Percentiles rank a stretch among this genome's conserved stretches.
These are phyloP conservation scores for Drosophila formosana DNA, from an alignment of 2,888 invertebrate species.

Conservation along the genomic window DNA sequence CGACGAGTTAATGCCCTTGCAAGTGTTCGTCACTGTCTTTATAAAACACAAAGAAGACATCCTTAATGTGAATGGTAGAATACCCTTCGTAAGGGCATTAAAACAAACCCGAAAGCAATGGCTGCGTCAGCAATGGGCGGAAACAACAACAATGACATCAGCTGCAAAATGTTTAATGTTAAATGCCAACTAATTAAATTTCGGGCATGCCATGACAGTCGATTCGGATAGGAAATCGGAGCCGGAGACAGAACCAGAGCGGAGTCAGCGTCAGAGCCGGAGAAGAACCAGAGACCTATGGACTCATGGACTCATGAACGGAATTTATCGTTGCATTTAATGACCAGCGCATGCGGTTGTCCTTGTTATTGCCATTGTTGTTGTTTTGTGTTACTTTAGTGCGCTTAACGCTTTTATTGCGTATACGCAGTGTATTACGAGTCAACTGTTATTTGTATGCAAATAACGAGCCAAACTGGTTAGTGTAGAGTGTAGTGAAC, in stretches of 20 bases:
- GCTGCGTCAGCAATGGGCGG: slow-evolving; percentile 37
- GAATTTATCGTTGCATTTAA: slow-evolving; percentile 77
- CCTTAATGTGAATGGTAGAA: neutral
- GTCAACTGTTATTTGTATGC: slow-evolving; percentile 55
- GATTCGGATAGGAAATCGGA: slow-evolving; percentile 35
- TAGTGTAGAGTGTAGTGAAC: slow-evolving; percentile 20
- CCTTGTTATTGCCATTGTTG: slow-evolving; percentile 40
- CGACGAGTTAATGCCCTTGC: slow-evolving; percentile 7
- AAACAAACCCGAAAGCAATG: slow-evolving; percentile 1
- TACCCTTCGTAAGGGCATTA: slow-evolving; percentile 1
- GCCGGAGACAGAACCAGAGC: neutral
- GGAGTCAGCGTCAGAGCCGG: neutral
- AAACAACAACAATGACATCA: slow-evolving; percentile 41
- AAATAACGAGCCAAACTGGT: slow-evolving; percentile 42
- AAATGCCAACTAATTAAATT: slow-evolving; percentile 79
- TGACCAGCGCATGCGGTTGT: slow-evolving; percentile 66
- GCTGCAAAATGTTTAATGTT: slow-evolving; percentile 67
- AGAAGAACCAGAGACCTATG: slow-evolving; percentile 10
- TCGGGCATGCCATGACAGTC: slow-evolving; percentile 62
- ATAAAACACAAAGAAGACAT: neutral
- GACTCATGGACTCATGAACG: slow-evolving; percentile 19
- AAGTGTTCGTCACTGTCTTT: neutral
- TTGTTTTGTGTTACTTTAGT: slow-evolving; percentile 33
- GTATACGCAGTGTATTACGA: slow-evolving; percentile 71
- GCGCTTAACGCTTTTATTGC: slow-evolving; percentile 63